Conservation (phyloP, 1,140 invertebrate species). For the Zophobas morio region DNA sequence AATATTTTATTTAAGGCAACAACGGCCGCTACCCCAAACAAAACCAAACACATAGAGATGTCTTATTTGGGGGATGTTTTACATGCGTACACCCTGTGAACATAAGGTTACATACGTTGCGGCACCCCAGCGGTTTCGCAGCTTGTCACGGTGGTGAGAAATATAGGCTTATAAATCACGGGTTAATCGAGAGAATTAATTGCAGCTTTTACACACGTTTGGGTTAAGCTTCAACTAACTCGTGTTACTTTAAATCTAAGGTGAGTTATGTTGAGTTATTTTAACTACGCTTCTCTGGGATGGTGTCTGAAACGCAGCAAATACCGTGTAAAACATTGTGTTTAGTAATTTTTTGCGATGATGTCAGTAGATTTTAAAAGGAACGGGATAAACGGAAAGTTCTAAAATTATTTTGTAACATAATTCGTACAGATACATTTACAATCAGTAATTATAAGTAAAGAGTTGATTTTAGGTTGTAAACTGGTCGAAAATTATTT, state of each 20-base stretch:
- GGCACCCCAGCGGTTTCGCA: constrained; percentile 23
- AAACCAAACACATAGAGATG: constrained; percentile 45
- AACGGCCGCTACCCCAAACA: constrained; percentile 42
- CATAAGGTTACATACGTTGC: constrained; percentile 39
- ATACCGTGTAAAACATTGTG: too few species aligned
- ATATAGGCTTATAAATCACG: constrained; percentile 13
- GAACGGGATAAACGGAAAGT: too few species aligned
- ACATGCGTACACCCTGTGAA: constrained; percentile 48
- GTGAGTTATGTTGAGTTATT: constrained; percentile 5
- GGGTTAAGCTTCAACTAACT: too few species aligned
- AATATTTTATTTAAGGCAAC: constrained; percentile 51
- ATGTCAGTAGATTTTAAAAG: too few species aligned
- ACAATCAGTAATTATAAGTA: too few species aligned
- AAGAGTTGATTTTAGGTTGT: too few species aligned
- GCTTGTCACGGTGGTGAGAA: constrained; percentile 40
- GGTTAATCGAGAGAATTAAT: constrained; percentile 21
- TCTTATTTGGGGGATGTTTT: constrained; percentile 48
- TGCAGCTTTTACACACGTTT: neutral
- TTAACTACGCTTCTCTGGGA: neutral
- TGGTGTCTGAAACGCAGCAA: too few species aligned
- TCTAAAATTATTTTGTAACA: too few species aligned
- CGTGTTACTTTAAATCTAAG: neutral
- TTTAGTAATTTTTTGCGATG: too few species aligned
- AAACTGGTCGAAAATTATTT: too few species aligned
- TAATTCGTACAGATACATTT: too few species aligned